Conservation (phyloP, 2,113 vertebrate genomes). For the Opisthocomus hoazin region DNA sequence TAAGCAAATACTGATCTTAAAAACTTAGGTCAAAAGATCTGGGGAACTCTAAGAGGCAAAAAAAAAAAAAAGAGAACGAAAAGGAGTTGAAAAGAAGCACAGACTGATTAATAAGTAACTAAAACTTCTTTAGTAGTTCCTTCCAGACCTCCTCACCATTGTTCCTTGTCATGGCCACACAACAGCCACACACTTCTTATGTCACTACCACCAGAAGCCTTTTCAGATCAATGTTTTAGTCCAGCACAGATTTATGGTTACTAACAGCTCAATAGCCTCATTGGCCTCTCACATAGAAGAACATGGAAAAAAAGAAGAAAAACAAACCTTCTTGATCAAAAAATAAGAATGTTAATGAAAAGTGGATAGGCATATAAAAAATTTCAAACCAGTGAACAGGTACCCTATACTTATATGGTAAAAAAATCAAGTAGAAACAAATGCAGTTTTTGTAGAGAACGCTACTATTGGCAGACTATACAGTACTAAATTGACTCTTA, state of each 20-base stretch:
- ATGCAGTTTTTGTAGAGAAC: not conserved
- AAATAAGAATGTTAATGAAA: not conserved
- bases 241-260: not conserved
- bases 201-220: not conserved
- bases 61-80: not conserved
- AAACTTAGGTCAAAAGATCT: not conserved
- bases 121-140: not conserved
- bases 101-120: not conserved
- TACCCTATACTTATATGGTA: no score
- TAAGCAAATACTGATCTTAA: not conserved
- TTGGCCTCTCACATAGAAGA: accelerated
- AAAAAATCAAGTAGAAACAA: not conserved
- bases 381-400: not conserved
- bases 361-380: not conserved
- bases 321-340: not conserved
- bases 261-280: not conserved
- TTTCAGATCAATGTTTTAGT: not conserved
- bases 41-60: not conserved
- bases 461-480: not conserved
- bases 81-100: not conserved
- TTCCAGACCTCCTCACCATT: not conserved
- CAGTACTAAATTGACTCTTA: not conserved
- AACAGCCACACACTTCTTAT: not conserved
- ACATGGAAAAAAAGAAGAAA: not conserved
- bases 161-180: not conserved